Evolutionary conservation across 2,888 invertebrate genomes (phyloP).

Genomic region (Spialia ferax): DNA sequence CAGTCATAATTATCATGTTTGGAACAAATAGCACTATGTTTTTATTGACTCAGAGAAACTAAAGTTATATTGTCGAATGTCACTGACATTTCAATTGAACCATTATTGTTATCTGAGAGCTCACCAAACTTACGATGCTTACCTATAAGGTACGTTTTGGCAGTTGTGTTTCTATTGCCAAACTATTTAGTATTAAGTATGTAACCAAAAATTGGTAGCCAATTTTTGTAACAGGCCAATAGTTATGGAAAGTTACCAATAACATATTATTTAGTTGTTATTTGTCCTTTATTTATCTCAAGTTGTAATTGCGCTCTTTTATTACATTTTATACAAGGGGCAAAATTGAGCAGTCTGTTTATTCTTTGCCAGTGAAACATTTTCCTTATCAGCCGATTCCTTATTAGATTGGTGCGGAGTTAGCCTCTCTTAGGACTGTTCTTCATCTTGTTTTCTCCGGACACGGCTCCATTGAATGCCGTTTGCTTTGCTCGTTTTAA

Average conservation of each 20-base stretch:
- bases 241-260: conserved; percentile 26
- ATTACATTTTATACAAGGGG: conserved; percentile 61
- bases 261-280: conserved; percentile 31
- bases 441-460: conserved; percentile 30
- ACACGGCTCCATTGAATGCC: conserved; percentile 18
- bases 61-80: too few relatives aligned
- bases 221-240: conserved; percentile 14
- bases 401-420: conserved; percentile 78
- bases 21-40: too few relatives aligned
- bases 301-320: conserved; percentile 47
- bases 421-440: conserved; percentile 50
- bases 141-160: too few relatives aligned
- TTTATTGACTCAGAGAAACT: too few relatives aligned
- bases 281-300: conserved; percentile 38
- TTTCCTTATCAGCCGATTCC: conserved; percentile 76
- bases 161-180: too few relatives aligned
- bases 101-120: too few relatives aligned
- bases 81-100: too few relatives aligned
- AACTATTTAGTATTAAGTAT: too few relatives aligned
- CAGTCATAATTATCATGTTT: too few relatives aligned
- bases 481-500: conserved; percentile 1
- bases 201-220: too few relatives aligned
- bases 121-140: too few relatives aligned
- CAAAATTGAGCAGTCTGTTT: conserved; percentile 68
- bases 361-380: conserved; percentile 78